Base-by-base conservation (phyloP, 2,888 invertebrate genomes). In the Syrista parreyssii region DNA sequence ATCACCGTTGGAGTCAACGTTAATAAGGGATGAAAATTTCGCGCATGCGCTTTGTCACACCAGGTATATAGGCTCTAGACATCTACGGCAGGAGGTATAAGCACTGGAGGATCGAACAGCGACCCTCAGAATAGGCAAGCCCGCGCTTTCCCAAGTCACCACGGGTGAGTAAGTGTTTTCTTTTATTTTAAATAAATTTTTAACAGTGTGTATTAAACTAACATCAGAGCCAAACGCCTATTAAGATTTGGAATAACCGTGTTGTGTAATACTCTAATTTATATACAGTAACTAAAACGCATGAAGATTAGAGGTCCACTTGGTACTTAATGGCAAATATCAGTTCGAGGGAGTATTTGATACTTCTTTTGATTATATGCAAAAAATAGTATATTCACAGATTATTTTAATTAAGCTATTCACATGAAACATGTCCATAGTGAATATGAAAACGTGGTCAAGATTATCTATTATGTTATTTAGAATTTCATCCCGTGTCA, bases 31-130 rank as follows among this genome's bases (percentile, higher is more conserved):
- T 71, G 71, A 71, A 71, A 32, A 32, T 33, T 33, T 15, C 30
- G 71, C 71, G 71, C 71, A 23, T 71, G 71, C 71, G 71, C 71
- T 71, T 32, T 33, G 71, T 31, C 71, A 33, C 31, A 71, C 31
- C 12, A 4, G 31, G 31, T 31, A 71, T 33, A 33, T 55, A 55
- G 55, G 55, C 55, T 55, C 55, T 55, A 23, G 23, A 55, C 55
- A 23, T 55, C 75, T 78, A 80, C 77, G 78, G 79, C 71, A 81
- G 74, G 12, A 74, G 82, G 80, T 86, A 85, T 84, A 86, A 85
- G 82, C 80, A 76, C 81, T 78, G 83, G 83, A 82, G 84, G 83
- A 88, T 88, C 88, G 88, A 87, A 86, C 83, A 79, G 79, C 80
- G 76, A 79, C 81, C 79, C 82, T 82, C 83, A 80, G 84, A 86